Evolutionary conservation across 2,888 invertebrate genomes (phyloP).

Genomic region (Leptinotarsa rubiginosa): DNA sequence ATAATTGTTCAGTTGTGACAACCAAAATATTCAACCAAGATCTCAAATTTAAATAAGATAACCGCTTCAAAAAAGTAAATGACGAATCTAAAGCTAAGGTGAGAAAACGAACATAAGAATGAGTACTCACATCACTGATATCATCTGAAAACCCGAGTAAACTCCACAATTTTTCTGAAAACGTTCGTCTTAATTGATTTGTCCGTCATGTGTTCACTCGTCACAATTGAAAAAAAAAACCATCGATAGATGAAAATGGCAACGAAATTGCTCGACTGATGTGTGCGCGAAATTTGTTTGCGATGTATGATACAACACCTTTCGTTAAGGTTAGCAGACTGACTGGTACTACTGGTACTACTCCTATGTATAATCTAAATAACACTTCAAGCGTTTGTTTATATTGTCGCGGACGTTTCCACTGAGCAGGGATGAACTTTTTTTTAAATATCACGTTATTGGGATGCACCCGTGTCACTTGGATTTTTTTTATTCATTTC

Average conservation of each 20-base stretch:
- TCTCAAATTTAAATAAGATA: too few relatives aligned
- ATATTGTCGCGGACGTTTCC: conserved; percentile 32
- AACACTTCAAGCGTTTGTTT: conserved; percentile 44
- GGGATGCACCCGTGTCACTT: neutral
- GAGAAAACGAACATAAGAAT: neutral
- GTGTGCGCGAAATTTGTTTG: conserved; percentile 31
- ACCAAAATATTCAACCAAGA: too few relatives aligned
- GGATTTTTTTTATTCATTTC: conserved; percentile 20
- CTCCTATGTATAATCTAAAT: conserved; percentile 42
- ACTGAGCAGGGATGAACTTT: conserved; percentile 37
- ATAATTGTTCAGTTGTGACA: too few relatives aligned
- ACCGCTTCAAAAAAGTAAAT: too few relatives aligned
- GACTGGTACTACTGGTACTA: conserved; percentile 42
- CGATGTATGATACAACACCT: conserved; percentile 42
- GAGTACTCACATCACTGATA: conserved; percentile 9
- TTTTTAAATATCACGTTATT: conserved; percentile 26
- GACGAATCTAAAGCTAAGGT: neutral
- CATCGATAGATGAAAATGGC: neutral
- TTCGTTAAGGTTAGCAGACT: conserved; percentile 41
- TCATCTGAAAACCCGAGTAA: conserved; percentile 1
- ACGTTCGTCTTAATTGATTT: neutral
- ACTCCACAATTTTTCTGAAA: conserved; percentile 3
- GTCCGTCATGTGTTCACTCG: conserved; percentile 7
- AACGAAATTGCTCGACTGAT: neutral
- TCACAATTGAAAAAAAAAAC: neutral